A percentile compares a stretch with the other conserved stretches of the same genome.
phyloP scores from a whole-genome alignment of 1,140 invertebrate genomes.

The Hypothenemus hampei region DNA sequence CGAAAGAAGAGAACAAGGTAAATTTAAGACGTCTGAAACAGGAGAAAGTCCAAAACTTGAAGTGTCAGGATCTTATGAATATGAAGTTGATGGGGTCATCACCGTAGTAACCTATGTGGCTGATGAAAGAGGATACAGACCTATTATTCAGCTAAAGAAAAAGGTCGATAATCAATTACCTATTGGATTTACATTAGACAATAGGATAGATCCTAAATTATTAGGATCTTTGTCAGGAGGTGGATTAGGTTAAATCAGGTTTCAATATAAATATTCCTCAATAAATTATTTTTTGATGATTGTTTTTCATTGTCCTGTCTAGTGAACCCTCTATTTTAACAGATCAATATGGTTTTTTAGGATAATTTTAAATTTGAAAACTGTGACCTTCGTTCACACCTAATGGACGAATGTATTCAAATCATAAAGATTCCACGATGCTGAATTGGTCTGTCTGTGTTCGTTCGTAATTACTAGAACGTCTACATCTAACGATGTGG shows the following conservation, averaged over 20 bases:
- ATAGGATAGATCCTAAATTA: conserved; percentile 9
- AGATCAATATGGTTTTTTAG: too few species aligned
- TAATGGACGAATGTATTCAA: too few species aligned
- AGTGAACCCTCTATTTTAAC: too few species aligned
- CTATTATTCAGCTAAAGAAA: background rate
- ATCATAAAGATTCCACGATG: too few species aligned
- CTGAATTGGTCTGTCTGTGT: too few species aligned
- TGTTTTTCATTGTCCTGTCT: too few species aligned
- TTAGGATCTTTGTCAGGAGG: conserved; percentile 9
- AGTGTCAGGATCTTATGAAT: conserved; percentile 4
- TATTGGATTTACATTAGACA: conserved; percentile 5
- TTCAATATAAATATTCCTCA: too few species aligned
- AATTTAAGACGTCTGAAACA: background rate
- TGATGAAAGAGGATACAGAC: conserved; percentile 7
- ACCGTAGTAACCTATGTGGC: conserved; percentile 9
- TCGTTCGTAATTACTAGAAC: too few species aligned
- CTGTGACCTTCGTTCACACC: too few species aligned
- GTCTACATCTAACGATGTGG: too few species aligned
- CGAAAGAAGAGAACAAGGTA: conserved; percentile 8
- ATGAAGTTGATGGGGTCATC: conserved; percentile 6
- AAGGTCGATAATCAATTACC: background rate
- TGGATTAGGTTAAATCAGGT: conserved; percentile 5
- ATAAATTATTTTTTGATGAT: too few species aligned
- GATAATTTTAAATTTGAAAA: too few species aligned
- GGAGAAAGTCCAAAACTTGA: background rate